phyloP scores from a whole-genome alignment of 1,140 invertebrate species.

The Hycleus cichorii region DNA sequence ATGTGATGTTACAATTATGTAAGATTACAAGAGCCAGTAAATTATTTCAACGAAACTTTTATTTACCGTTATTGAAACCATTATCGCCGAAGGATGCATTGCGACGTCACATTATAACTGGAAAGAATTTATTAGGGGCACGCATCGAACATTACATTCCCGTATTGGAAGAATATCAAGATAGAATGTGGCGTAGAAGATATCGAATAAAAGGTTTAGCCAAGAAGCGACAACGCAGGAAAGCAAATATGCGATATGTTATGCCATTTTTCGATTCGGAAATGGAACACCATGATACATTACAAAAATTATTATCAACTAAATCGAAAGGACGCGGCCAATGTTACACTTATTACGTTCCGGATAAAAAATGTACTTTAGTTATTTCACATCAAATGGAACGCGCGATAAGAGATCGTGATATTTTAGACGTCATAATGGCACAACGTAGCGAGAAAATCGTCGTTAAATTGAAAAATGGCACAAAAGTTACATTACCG shows the following conservation, averaged over 20 bases:
- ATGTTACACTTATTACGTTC: conserved; percentile 53
- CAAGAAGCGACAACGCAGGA: conserved; percentile 55
- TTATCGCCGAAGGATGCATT: conserved; percentile 74
- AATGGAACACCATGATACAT: conserved; percentile 51
- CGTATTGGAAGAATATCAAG: conserved; percentile 55
- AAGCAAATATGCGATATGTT: conserved; percentile 53
- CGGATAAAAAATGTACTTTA: conserved; percentile 62
- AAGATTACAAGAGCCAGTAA: conserved; percentile 73
- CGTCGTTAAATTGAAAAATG: conserved; percentile 60
- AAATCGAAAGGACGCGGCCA: conserved; percentile 36
- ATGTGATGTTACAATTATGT: conserved; percentile 57
- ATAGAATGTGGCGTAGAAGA: conserved; percentile 30
- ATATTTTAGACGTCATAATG: conserved; percentile 67
- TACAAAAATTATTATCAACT: conserved; percentile 52
- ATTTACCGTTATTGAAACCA: conserved; percentile 71
- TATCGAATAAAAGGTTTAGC: conserved; percentile 44
- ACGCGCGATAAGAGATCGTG: conserved; percentile 65
- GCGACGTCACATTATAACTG: conserved; percentile 41
- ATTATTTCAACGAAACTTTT: conserved; percentile 72
- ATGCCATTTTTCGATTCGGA: conserved; percentile 63
- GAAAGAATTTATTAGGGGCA: conserved; percentile 41
- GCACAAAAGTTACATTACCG: conserved; percentile 60
- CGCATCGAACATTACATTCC: conserved; percentile 62
- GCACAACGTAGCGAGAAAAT: conserved; percentile 65
- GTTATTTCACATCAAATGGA: conserved; percentile 66